Conservation (phyloP, 2,113 vertebrate species). For the Ramphastos sulfuratus region DNA sequence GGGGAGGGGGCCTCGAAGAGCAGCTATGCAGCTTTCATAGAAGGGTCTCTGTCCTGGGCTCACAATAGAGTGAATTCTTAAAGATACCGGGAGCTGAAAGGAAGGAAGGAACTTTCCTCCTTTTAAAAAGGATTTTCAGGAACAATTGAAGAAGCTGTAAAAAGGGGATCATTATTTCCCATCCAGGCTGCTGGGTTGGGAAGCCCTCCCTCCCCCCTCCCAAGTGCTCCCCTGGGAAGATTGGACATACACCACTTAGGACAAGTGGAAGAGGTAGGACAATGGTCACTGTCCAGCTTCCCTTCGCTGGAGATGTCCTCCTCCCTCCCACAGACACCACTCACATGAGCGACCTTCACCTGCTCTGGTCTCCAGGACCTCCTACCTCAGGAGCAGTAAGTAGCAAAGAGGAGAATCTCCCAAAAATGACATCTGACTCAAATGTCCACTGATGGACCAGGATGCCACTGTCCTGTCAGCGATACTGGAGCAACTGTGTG, state of each 20-base stretch:
- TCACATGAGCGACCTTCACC: accelerated
- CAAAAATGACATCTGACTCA: accelerated
- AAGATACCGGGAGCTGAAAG: slow-evolving; percentile 74
- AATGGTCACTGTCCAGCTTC: accelerated
- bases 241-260: accelerated
- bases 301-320: background rate
- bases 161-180: slow-evolving; percentile 59
- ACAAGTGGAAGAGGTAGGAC: accelerated
- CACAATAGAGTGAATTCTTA: slow-evolving; percentile 86
- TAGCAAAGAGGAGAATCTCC: background rate
- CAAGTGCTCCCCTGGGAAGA: background rate
- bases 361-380: background rate
- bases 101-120: slow-evolving; percentile 60
- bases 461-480: background rate
- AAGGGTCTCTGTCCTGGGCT: slow-evolving; percentile 85
- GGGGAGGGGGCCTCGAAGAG: slow-evolving; percentile 60
- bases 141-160: slow-evolving; percentile 66
- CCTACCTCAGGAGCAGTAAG: accelerated
- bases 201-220: background rate
- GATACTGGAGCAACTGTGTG: accelerated
- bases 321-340: background rate
- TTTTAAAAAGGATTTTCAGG: slow-evolving; percentile 62
- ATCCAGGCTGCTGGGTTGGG: slow-evolving; percentile 4
- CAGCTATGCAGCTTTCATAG: slow-evolving; percentile 78
- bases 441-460: accelerated